Evolutionary conservation across 2,113 vertebrate species (phyloP).

Genomic region (Ammodytes marinus): DNA sequence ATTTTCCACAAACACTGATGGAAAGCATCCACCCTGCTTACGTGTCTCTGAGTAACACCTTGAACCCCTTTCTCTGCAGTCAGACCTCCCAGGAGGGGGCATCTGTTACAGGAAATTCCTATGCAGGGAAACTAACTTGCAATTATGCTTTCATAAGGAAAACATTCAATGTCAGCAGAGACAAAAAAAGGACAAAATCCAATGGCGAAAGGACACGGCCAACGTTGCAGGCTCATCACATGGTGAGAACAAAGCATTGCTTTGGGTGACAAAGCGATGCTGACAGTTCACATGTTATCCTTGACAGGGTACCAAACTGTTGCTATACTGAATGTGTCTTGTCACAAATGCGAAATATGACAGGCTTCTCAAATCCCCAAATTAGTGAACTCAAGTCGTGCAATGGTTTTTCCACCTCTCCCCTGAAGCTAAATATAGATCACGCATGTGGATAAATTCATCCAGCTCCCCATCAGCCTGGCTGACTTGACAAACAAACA

Average conservation of each 20-base stretch:
- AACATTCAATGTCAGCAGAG: slow-evolving; percentile 52
- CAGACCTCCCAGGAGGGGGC: slow-evolving; percentile 29
- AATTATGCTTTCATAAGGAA: slow-evolving; percentile 49
- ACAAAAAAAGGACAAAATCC: slow-evolving; percentile 33
- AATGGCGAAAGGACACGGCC: slow-evolving; percentile 1
- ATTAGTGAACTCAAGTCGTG: slow-evolving; percentile 25
- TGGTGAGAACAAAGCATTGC: slow-evolving; percentile 8
- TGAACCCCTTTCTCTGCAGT: slow-evolving; percentile 41
- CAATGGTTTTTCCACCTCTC: slow-evolving; percentile 47
- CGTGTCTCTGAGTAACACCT: slow-evolving; percentile 51
- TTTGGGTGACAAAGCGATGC: neutral
- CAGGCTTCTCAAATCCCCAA: slow-evolving; percentile 23
- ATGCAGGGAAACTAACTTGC: slow-evolving; percentile 36
- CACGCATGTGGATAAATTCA: slow-evolving; percentile 56
- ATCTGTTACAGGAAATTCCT: slow-evolving; percentile 48
- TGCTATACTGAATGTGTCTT: slow-evolving; percentile 34
- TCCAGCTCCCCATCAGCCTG: slow-evolving; percentile 70
- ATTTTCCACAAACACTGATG: neutral
- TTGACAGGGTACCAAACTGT: slow-evolving; percentile 41
- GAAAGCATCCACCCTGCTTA: slow-evolving; percentile 19
- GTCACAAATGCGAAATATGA: slow-evolving; percentile 48
- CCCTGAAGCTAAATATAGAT: slow-evolving; percentile 56
- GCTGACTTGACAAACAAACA: slow-evolving; percentile 86
- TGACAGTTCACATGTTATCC: slow-evolving; percentile 22
- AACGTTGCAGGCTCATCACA: slow-evolving; percentile 13